phyloP scores from a whole-genome alignment of 1,140 invertebrate genomes.

The Drosophila auraria region DNA sequence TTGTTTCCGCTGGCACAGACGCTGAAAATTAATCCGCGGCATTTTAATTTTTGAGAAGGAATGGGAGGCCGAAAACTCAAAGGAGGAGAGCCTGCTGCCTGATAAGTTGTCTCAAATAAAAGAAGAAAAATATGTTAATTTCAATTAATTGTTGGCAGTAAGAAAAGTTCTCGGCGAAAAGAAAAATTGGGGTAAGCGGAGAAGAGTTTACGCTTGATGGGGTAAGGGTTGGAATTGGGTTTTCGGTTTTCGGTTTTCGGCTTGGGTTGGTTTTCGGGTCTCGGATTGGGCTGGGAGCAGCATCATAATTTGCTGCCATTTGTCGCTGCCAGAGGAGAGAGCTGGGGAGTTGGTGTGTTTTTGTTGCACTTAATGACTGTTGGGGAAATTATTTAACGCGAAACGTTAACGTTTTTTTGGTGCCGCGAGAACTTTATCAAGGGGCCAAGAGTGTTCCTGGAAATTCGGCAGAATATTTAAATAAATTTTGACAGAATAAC shows the following conservation, averaged over 20 bases:
- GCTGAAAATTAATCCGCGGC: conserved; percentile 31
- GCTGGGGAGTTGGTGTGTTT: conserved; percentile 16
- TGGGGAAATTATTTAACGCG: conserved; percentile 69
- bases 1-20: background rate
- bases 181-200: conserved; percentile 31
- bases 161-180: conserved; percentile 34
- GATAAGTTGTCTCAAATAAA: conserved; percentile 71
- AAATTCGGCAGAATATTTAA: conserved; percentile 65
- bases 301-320: conserved; percentile 74
- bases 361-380: conserved; percentile 71
- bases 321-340: conserved; percentile 49
- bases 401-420: conserved; percentile 46
- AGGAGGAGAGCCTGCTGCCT: background rate
- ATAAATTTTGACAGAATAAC: conserved; percentile 71
- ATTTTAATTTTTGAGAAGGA: background rate
- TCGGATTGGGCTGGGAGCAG: background rate
- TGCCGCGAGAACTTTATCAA: conserved; percentile 8
- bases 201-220: conserved; percentile 40
- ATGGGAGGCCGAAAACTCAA: conserved; percentile 11
- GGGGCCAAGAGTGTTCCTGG: conserved; percentile 27
- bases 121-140: conserved; percentile 78
- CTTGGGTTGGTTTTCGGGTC: background rate
- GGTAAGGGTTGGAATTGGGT: conserved; percentile 14
- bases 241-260: background rate
- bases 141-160: conserved; percentile 76